Evolutionary conservation across 1,140 invertebrate genomes (phyloP), one percentile per base, ranked within the genome.

Genomic region (Schlechtendalia chinensis): DNA sequence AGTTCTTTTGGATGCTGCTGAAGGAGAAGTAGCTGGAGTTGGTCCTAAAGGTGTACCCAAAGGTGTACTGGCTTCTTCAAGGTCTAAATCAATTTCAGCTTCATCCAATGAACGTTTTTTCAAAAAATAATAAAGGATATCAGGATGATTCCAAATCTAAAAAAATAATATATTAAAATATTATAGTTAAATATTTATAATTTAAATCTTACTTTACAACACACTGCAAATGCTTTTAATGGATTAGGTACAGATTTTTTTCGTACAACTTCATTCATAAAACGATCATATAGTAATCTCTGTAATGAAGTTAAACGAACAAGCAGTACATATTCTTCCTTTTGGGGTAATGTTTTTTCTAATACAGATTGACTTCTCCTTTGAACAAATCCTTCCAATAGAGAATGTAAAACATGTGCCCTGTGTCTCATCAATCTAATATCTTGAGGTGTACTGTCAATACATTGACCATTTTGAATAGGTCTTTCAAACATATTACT

Each of bases 121-220:
- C 63, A 98, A 85, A 85, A 97, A 94, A 85, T 96, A 93, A 84
- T 96, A 96, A 47, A 99, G 86, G 69, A 99, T 93, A 87, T 99
- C 98, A 0, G 98, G 97, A 88, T 99, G 98, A 86, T 99, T 99
- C 97, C 97, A 99, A 83, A 99, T 99, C 91, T 93, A 85, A 65
- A 84, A 82, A 82, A 83, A 4, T 67, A 83, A 67, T 59, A 83
- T 71, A 74, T 80, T 61, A 59, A 54, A 63, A 47, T 17, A 63
- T 27, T 29, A 67, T 67, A 45, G 10, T 45, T 67, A n/a, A 54
- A 24, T 47, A 47, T 61, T 59, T 24, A 39, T 12, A 61, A 39
- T 3, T 27, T 47, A 63, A 61, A 19, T 83, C 86, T 84, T 86
- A 93, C 91, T 88, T 99, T 99, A 85, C 96, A 98, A 86, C 97